phyloP scores from a whole-genome alignment of 2,888 invertebrate genomes.

The Agriopis leucophaearia region DNA sequence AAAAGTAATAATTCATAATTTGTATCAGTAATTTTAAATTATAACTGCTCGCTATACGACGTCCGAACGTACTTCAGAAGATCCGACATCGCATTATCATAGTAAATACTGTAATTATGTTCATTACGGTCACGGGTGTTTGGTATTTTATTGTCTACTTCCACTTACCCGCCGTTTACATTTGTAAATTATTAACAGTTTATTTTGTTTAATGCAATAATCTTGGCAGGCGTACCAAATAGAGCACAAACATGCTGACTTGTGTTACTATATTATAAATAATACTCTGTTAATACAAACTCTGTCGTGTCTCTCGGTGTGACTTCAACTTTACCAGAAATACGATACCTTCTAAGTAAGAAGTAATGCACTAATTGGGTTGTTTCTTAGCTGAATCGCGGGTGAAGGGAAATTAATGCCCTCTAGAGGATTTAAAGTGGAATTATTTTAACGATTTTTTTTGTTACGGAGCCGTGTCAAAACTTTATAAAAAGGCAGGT shows the following conservation, averaged over 20 bases:
- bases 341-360: constrained; percentile 61
- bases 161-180: constrained; percentile 49
- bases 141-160: constrained; percentile 53
- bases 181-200: constrained; percentile 44
- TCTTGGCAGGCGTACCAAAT: constrained; percentile 21
- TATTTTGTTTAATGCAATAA: constrained; percentile 32
- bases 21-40: constrained; percentile 14
- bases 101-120: constrained; percentile 61
- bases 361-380: constrained; percentile 79
- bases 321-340: constrained; percentile 48
- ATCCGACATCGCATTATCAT: constrained; percentile 57
- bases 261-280: not conserved
- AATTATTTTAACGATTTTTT: constrained; percentile 80
- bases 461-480: constrained; percentile 70
- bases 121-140: constrained; percentile 54
- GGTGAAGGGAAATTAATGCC: constrained; percentile 80
- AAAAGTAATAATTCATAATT: constrained; percentile 4
- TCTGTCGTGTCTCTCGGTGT: constrained; percentile 41
- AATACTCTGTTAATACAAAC: not conserved
- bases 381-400: constrained; percentile 72
- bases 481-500: constrained; percentile 78
- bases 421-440: constrained; percentile 74
- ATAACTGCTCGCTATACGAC: constrained; percentile 7
- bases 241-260: constrained; percentile 14
- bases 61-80: constrained; percentile 40